Percentiles rank a stretch among this genome's conserved stretches.
phyloP scores from a whole-genome alignment of 2,797 vertebrate genomes.

The Iguana delicatissima region DNA sequence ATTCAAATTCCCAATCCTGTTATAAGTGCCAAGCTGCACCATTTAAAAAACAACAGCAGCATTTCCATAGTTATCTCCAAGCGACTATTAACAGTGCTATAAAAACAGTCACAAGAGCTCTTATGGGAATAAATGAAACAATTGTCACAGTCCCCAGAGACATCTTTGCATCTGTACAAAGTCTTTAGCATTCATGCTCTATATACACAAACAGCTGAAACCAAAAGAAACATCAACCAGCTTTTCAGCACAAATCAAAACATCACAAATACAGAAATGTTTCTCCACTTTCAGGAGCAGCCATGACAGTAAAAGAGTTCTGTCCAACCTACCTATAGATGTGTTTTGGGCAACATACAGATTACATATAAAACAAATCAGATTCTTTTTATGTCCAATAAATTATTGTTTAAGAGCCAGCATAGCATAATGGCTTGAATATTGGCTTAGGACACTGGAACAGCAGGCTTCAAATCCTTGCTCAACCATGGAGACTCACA shows the following conservation, averaged over 20 bases:
- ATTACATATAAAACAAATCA: background rate
- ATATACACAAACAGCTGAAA: background rate
- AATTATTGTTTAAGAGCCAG: background rate
- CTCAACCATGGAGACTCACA: no score
- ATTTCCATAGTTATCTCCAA: background rate
- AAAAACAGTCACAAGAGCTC: background rate
- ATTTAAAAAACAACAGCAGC: background rate
- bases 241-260: conserved; percentile 1
- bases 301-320: background rate
- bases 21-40: background rate
- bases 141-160: background rate
- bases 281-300: background rate
- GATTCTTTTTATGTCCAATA: background rate
- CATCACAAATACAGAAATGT: background rate
- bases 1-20: background rate
- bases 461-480: no score
- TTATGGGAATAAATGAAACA: background rate
- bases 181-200: background rate
- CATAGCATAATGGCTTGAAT: no score
- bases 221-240: background rate
- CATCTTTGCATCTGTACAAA: background rate
- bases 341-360: background rate
- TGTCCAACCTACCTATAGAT: background rate
- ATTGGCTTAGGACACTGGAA: no score
- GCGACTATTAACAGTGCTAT: background rate